Base-by-base conservation (phyloP, 2,888 invertebrate species). In the Tipula lateralis region DNA sequence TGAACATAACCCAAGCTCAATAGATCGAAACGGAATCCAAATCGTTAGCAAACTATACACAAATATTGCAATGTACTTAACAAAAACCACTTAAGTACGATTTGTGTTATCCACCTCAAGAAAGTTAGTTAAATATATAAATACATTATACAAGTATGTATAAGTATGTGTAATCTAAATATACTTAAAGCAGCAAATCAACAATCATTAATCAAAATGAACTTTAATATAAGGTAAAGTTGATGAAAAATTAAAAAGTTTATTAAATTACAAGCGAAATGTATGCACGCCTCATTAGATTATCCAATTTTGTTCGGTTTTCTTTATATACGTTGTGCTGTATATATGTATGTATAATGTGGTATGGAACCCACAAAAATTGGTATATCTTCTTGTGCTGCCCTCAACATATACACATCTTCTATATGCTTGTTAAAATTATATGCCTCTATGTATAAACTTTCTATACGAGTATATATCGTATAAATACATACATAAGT, bases 191-290 rank as follows among this genome's bases (percentile, higher is more conserved):
- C 24, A 66, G 9, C 7, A 1, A 66, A 66, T 24, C 66, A 66
- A 66, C 66, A 66, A n/a, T 66, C 66, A 66, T 66, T 66, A 66
- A 66, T 66, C 66, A 66, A 66, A 66, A 66, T 66, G 66, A 66
- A 66, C 66, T 66, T 66, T 66, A 66, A 24, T n/a, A n/a, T 66
- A 66, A 66, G 66, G 66, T 66, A 66, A 66, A 66, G 66, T 66
- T 66, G 66, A 66, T 66, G 66, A 66, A 66, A 66, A 66, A 66
- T 66, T 66, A 66, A 66, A 66, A 66, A 66, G 66, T 66, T 66
- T 66, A 66, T 66, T 66, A 66, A 66, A 24, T 66, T 66, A 66
- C 66, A 66, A 24, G 66, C 66, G 66, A 66, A 66, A 24, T 66
- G 66, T 66, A 24, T 19, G 13, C 24, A 24, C 66, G 66, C 66